Base-by-base conservation (phyloP, 2,113 vertebrate genomes). In the Epinephelus lanceolatus region DNA sequence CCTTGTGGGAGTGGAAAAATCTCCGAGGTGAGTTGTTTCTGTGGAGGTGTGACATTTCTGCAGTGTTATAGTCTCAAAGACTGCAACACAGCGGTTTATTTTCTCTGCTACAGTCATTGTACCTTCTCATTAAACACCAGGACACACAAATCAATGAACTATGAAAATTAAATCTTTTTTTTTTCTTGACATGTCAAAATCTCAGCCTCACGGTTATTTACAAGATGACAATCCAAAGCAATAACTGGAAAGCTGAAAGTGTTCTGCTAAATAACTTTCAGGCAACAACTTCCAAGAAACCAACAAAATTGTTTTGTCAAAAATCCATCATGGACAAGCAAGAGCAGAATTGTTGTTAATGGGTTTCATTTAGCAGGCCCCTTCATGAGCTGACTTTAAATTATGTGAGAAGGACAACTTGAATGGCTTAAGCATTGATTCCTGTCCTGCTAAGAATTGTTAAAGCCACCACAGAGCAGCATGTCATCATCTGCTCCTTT, bases 281-380 rank as follows among this genome's bases (percentile, higher is more conserved):
- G 47, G 30, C 40, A n/a, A 68, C n/a, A 83, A 70, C 53, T 60
- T 83, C 51, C 27, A 55, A 73, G 8, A 33, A 61, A 66, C 4
- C 6, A 47, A 51, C 17, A 77, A 33, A 49, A 63, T 23, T 15
- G 33, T n/a, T 81, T 19, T 23, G n/a, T 81, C 74, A 84, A 59
- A 83, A 51, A 78, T 60, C 68, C 53, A 47, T 78, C 47, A 6
- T 5, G 47, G 63, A 61, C 13, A 62, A 78, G 13, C 23, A 17
- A 33, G 21, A 74, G 37, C 27, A 17, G 40, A 61, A 53, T 72
- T 76, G 25, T 42, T 79, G 81, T 69, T 55, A 79, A 70, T 40
- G 45, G 76, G 75, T 85, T 85, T 86, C 66, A 49, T 73, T 83
- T 72, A 74, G 68, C 67, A 33, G 67, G 9, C 19, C 53, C 3